Evolutionary conservation across 2,113 vertebrate genomes (phyloP).

Genomic region (Procapra przewalskii): DNA sequence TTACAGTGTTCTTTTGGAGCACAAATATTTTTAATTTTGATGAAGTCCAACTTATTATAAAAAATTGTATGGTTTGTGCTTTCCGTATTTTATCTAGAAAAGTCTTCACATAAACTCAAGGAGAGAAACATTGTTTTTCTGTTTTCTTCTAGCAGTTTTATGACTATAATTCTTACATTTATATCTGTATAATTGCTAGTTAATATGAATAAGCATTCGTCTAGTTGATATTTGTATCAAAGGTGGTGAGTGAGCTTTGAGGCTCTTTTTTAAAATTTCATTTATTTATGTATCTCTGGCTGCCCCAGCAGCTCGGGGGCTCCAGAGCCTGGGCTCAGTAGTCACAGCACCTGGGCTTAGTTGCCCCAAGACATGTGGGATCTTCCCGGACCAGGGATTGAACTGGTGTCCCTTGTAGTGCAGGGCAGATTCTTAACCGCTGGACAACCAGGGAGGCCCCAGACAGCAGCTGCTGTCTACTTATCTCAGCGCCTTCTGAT

Average conservation of each 20-base stretch:
- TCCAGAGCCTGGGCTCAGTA: background rate
- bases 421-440: background rate
- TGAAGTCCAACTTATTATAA: background rate
- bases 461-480: background rate
- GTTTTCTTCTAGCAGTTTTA: background rate
- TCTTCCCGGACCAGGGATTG: background rate
- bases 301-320: background rate
- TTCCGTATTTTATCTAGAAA: background rate
- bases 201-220: background rate
- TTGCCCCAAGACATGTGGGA: background rate
- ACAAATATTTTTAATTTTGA: background rate
- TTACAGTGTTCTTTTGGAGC: background rate
- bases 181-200: background rate
- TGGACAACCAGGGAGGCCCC: background rate
- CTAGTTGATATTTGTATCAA: background rate
- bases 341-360: no score
- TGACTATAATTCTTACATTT: no score
- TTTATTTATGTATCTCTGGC: background rate
- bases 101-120: background rate
- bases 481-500: background rate
- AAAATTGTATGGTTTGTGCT: background rate
- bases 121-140: background rate
- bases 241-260: background rate
- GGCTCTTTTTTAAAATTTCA: no score
- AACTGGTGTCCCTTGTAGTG: background rate